Evolutionary conservation across 2,113 vertebrate genomes (phyloP), one percentile per base, ranked within the genome.

Genomic region (Oncorhynchus keta): DNA sequence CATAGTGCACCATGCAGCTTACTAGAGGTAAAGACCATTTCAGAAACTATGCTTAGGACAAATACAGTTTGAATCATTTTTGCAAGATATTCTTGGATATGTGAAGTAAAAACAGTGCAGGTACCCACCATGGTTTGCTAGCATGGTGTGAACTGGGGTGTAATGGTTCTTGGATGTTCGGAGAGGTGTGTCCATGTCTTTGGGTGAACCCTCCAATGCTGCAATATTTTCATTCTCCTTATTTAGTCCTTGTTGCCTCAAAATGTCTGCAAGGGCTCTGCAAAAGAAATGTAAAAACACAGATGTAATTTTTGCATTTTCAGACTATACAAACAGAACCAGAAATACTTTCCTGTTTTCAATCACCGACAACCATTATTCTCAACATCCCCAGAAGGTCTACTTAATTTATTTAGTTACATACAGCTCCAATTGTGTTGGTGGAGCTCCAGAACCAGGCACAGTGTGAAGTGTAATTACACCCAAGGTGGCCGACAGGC

Each of bases 191-290:
- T 95, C 97, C 68, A 55, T 55, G 51, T 98, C 97, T 94, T 99
- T 97, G 84, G 97, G 95, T 66, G 97, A 98, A 75, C 95, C 94
- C 73, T 97, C 93, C 4, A 97, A 94, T 18, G 94, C 94, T 2
- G 94, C 94, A 57, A 97, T 95, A 86, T 96, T 95, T 88, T 99
- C 97, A 85, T 97, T 94, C 84, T 99, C 97, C 78, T 96, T 94
- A 84, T 96, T 94, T 1, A 97, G 94, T 84, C 97, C 97, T 92
- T 99, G 98, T 90, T 99, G 97, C 90, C 95, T 94, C 90, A 99
- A 88, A 90, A 99, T 99, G 89, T 99, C 98, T 2, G 97, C 96
- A 91, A 99, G 93, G 77, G 98, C 98, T 95, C 98, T 99, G 91
- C 1, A 88, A 74, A 91, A 59, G 48, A 88, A 74, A 76, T 11